A percentile compares a stretch with the other conserved stretches of the same genome.
Evolutionary conservation across 1,140 invertebrate species (phyloP).

Genomic region (Stenopsyche tienmushanensis): DNA sequence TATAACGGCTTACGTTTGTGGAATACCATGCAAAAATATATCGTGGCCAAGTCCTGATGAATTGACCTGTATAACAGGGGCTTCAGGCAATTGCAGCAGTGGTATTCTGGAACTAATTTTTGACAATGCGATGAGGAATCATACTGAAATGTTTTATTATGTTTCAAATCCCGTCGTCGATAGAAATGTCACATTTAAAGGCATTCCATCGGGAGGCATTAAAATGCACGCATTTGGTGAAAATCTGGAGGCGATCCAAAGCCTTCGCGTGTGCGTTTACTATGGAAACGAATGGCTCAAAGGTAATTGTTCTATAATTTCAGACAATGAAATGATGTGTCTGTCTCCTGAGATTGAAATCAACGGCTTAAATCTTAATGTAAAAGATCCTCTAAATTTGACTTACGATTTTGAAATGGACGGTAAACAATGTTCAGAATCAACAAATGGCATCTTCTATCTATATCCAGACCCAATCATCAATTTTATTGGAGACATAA

Average conservation of each 20-base stretch:
- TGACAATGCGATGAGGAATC: conserved; percentile 77
- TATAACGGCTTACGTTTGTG: conserved; percentile 86
- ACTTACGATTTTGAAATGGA: conserved; percentile 96
- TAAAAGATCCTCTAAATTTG: conserved; percentile 73
- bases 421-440: conserved; percentile 85
- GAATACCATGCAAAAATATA: conserved; percentile 82
- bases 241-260: conserved; percentile 85
- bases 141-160: conserved; percentile 82
- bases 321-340: conserved; percentile 81
- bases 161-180: conserved; percentile 81
- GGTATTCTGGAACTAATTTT: conserved; percentile 82
- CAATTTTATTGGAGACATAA: conserved; percentile 86
- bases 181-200: conserved; percentile 77
- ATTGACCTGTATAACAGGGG: conserved; percentile 83
- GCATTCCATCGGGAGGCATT: conserved; percentile 90
- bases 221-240: conserved; percentile 84
- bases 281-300: conserved; percentile 80
- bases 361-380: conserved; percentile 65
- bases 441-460: conserved; percentile 67
- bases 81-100: conserved; percentile 63
- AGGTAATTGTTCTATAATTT: conserved; percentile 74
- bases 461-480: conserved; percentile 92
- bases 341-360: conserved; percentile 79
- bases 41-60: conserved; percentile 77
- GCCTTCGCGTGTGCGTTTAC: conserved; percentile 89